Conservation (phyloP, 64 coral and sea anemone genomes). For the Platygyra sinensis region DNA sequence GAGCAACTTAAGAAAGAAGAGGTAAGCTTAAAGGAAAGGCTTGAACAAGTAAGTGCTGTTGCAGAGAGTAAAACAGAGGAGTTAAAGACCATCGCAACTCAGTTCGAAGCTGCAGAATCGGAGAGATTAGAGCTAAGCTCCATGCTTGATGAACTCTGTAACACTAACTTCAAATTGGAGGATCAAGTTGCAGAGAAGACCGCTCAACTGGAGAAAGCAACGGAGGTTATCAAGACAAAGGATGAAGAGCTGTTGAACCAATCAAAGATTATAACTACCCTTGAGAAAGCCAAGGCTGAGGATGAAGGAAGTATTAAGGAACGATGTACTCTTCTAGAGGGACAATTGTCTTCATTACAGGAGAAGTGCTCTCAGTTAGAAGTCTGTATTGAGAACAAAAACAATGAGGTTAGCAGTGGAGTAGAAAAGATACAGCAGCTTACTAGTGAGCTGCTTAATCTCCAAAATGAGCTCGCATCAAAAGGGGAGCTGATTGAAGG, state of each 20-base stretch:
- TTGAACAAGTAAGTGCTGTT: conserved; percentile 51
- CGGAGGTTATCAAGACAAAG: conserved; percentile 8
- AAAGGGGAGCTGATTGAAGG: conserved; percentile 6
- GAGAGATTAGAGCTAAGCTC: conserved; percentile 43
- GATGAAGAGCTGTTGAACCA: conserved; percentile 19
- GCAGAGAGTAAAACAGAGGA: conserved; percentile 55
- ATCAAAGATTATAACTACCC: not conserved
- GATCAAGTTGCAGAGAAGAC: conserved; percentile 26
- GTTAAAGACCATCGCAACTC: conserved; percentile 1
- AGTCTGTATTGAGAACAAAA: not conserved
- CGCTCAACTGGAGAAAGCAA: conserved; percentile 4
- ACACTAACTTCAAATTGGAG: conserved; percentile 29
- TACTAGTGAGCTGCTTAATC: not conserved
- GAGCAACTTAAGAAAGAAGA: conserved; percentile 31
- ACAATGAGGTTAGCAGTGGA: not conserved
- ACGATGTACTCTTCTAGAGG: not conserved
- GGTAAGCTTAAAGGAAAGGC: conserved; percentile 19
- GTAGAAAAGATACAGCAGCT: not conserved
- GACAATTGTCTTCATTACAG: not conserved
- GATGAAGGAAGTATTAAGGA: conserved; percentile 10
- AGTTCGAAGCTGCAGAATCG: conserved; percentile 16
- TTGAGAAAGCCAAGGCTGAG: not conserved
- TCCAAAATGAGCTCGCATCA: conserved; percentile 13
- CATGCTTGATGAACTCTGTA: conserved; percentile 37
- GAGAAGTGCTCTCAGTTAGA: conserved; percentile 16